phyloP scores from a whole-genome alignment of 2,797 vertebrate genomes.

The Tapirus indicus region DNA sequence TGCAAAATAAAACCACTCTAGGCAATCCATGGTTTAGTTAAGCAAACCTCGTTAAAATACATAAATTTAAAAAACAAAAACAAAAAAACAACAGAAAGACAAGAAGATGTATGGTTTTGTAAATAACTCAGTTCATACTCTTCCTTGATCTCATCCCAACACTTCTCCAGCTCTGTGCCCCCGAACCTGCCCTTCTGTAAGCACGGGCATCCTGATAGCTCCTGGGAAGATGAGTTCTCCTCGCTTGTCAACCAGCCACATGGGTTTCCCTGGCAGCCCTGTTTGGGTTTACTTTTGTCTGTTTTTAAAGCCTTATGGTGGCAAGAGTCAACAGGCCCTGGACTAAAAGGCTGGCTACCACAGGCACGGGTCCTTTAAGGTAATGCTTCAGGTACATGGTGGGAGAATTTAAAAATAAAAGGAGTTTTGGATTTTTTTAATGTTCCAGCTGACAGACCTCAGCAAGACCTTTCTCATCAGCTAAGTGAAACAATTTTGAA shows the following conservation, averaged over 20 bases:
- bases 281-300: neutral
- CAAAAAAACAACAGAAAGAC: neutral
- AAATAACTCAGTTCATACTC: neutral
- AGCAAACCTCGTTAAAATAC: slow-evolving; percentile 4
- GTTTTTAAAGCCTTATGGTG: slow-evolving; percentile 47
- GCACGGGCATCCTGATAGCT: neutral
- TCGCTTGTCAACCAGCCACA: fast-evolving
- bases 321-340: neutral
- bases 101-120: neutral
- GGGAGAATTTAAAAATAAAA: slow-evolving; percentile 47
- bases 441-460: neutral
- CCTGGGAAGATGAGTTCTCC: neutral
- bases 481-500: neutral
- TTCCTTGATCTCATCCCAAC: neutral
- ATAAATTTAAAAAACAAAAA: neutral
- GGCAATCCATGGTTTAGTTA: neutral
- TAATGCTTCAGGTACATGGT: neutral
- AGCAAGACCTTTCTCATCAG: neutral
- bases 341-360: neutral
- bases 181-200: neutral
- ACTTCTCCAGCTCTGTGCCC: neutral
- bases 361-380: neutral
- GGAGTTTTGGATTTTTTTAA: neutral
- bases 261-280: neutral
- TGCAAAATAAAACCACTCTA: neutral